Conservation (phyloP, 2,113 vertebrate genomes). For the Fregata magnificens region DNA sequence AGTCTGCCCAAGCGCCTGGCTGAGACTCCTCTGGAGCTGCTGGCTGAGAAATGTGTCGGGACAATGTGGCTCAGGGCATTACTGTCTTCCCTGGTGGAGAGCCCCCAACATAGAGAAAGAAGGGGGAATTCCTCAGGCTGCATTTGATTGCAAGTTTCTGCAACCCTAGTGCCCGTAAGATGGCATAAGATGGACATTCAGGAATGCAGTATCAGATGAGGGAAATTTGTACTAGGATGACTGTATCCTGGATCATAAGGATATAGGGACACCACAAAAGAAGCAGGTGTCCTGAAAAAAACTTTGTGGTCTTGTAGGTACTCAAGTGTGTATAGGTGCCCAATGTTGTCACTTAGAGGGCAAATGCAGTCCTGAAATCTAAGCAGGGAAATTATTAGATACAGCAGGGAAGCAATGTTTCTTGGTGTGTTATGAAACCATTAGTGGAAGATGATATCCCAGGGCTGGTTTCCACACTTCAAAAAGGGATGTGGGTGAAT, state of each 20-base stretch:
- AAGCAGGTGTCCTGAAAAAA: background rate
- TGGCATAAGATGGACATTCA: too few relatives aligned
- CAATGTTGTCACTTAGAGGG: rapidly evolving
- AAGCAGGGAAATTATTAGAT: background rate
- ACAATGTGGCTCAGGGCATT: background rate
- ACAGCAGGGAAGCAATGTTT: background rate
- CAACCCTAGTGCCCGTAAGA: background rate
- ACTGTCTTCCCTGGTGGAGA: background rate
- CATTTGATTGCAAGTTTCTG: background rate
- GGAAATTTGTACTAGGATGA: background rate
- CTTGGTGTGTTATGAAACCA: background rate
- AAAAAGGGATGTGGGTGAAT: background rate
- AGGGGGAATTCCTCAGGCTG: background rate
- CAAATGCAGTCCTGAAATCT: background rate
- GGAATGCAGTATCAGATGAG: background rate
- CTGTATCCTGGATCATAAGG: background rate
- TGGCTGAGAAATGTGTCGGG: background rate
- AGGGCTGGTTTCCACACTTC: background rate
- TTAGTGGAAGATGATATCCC: background rate
- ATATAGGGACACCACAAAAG: background rate
- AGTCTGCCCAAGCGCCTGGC: background rate
- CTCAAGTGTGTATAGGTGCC: rapidly evolving
- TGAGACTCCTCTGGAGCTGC: background rate
- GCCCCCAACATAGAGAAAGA: background rate
- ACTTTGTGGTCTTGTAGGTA: background rate